A percentile compares a stretch with the other conserved stretches of the same genome.
Conservation (phyloP, 30 jellyfish, hydroid and myxozoan species). For the Cassiopea andromeda region DNA sequence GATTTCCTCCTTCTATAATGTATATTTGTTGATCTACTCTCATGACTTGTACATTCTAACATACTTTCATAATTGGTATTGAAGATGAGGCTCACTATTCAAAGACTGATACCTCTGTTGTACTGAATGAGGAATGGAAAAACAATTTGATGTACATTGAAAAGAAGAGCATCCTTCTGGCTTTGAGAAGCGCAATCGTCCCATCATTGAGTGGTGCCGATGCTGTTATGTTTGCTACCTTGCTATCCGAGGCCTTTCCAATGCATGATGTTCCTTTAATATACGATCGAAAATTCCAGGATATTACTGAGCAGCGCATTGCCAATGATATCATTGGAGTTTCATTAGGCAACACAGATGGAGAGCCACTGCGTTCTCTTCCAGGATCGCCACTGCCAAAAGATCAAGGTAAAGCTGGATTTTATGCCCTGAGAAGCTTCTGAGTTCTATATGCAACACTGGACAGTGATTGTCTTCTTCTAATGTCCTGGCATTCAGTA, state of each 20-base stretch:
- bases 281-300: constrained; percentile 26
- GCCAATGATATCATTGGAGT: constrained; percentile 57
- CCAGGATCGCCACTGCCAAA: constrained; percentile 71
- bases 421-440: not conserved
- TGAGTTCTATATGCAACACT: not conserved
- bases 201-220: constrained; percentile 73
- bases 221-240: constrained; percentile 71
- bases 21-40: too few relatives aligned
- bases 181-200: constrained; percentile 43
- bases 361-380: constrained; percentile 42
- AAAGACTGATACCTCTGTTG: not conserved
- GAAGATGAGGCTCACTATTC: not conserved
- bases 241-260: constrained; percentile 62
- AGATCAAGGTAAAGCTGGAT: constrained; percentile 36
- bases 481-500: not conserved
- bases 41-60: too few relatives aligned
- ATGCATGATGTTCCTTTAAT: constrained; percentile 45
- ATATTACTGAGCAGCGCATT: not conserved
- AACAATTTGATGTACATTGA: constrained; percentile 21
- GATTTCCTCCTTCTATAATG: too few relatives aligned
- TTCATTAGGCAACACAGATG: constrained; percentile 23
- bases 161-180: constrained; percentile 54
- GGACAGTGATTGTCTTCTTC: not conserved
- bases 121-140: not conserved
- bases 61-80: too few relatives aligned